phyloP scores from a whole-genome alignment of 2,888 invertebrate genomes.

The Erebia palarica region DNA sequence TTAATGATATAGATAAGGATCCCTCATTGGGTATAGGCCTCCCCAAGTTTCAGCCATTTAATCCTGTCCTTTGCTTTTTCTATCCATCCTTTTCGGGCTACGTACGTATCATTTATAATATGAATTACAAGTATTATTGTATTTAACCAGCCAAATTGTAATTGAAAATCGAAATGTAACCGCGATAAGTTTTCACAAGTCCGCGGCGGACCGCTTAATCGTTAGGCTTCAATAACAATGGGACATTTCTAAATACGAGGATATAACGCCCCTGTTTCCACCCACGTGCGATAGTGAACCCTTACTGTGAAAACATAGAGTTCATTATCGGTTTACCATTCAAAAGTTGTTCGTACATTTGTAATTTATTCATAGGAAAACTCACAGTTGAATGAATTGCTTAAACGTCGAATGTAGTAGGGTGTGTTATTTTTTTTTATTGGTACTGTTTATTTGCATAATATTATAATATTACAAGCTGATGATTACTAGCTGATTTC shows the following conservation, averaged over 20 bases:
- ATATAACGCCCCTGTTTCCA: constrained; percentile 13
- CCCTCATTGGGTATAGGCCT: too few relatives aligned
- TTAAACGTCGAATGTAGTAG: constrained; percentile 29
- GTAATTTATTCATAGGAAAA: constrained; percentile 63
- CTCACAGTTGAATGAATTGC: constrained; percentile 60
- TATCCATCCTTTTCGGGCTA: too few relatives aligned
- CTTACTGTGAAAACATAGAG: constrained; percentile 13
- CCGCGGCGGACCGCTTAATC: constrained; percentile 11
- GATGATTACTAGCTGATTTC: too few relatives aligned
- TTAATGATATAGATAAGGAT: too few relatives aligned
- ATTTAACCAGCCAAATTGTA: neutral
- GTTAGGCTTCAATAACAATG: constrained; percentile 27
- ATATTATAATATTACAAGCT: too few relatives aligned
- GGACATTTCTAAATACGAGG: constrained; percentile 25
- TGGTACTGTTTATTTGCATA: neutral
- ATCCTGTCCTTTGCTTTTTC: too few relatives aligned
- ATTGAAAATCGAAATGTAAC: constrained; percentile 1
- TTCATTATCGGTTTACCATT: constrained; percentile 28
- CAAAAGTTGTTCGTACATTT: constrained; percentile 38
- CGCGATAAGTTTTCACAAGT: constrained; percentile 17
- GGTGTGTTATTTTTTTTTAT: constrained; percentile 6
- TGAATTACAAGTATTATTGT: neutral
- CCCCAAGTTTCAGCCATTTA: too few relatives aligned
- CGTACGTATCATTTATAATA: too few relatives aligned
- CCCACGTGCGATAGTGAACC: constrained; percentile 14